Conservation (phyloP, 2,113 vertebrate genomes). For the Perca fluviatilis region DNA sequence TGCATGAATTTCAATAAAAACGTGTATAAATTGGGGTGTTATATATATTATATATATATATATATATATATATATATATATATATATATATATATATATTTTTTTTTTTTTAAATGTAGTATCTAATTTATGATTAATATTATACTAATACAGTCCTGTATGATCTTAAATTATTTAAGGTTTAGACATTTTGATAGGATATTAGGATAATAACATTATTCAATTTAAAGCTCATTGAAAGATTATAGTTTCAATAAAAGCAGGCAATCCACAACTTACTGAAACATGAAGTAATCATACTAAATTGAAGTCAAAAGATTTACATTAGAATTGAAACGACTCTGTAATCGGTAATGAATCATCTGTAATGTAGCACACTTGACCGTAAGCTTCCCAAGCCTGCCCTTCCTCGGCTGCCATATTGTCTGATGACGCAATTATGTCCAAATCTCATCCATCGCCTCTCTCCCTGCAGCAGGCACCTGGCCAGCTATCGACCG, state of each 20-base stretch:
- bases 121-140: neutral
- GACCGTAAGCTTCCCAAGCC: slow-evolving; percentile 14
- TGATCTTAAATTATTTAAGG: neutral
- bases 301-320: neutral
- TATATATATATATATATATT: neutral
- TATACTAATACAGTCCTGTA: neutral
- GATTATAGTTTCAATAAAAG: neutral
- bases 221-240: neutral
- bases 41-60: too few relatives aligned
- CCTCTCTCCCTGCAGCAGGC: slow-evolving; percentile 54
- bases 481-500: slow-evolving; percentile 68
- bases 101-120: neutral
- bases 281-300: neutral
- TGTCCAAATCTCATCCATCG: slow-evolving; percentile 55
- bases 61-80: too few relatives aligned
- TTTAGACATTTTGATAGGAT: neutral
- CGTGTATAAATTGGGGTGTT: too few relatives aligned
- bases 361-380: slow-evolving; percentile 5
- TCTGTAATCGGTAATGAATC: slow-evolving; percentile 19
- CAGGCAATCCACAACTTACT: neutral
- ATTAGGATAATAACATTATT: neutral
- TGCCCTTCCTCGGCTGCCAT: slow-evolving; percentile 29
- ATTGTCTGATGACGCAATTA: slow-evolving; percentile 58
- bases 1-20: too few relatives aligned
- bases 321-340: slow-evolving; percentile 8